Evolutionary conservation across 2,113 vertebrate species (phyloP), one percentile per base, ranked within the genome.

Genomic region (Myotis brandtii): DNA sequence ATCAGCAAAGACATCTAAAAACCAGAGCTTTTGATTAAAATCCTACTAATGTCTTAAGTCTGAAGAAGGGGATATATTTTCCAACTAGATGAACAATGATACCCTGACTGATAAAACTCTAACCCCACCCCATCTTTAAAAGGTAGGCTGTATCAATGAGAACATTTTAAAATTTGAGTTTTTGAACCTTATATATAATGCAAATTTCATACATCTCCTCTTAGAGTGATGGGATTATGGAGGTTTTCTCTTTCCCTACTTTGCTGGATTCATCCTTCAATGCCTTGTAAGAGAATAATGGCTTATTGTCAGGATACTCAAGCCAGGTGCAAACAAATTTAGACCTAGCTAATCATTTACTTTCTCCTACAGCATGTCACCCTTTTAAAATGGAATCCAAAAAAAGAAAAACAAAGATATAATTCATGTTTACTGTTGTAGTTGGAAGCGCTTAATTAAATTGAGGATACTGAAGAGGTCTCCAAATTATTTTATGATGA

Each of bases 341-440:
- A 87, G 81, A 89, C 13, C 72, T 91, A 6, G 0, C 25, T 82
- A 89, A 95, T 95, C 86, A 75, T 81, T 87, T 93, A 46, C 50
- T 77, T 86, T 96, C 32, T 69, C 56, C 92, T 72, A 81, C 8
- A 54, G 8, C 16, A 56, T 76, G 59, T 34, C 62, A 86, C 4
- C 83, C 46, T 72, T 91, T 87, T 86, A 40, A 73, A 90, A 89
- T 90, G 16, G 67, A 87, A 93, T 83, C 96, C 50, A 91, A 40
- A 82, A 70, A 48, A 83, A 95, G 54, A 56, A 85, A 96, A 94
- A 87, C 64, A 93, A 92, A 94, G 76, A 86, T 91, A 54, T 96
- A 92, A 70, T 96, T 97, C 86, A 95, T 95, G 66, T 95, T 94
- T 88, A 94, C 81, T 81, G 48, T 93, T 87, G 54, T 86, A 81